Conservation (phyloP, 2,797 vertebrate species). For the Clamator glandarius region DNA sequence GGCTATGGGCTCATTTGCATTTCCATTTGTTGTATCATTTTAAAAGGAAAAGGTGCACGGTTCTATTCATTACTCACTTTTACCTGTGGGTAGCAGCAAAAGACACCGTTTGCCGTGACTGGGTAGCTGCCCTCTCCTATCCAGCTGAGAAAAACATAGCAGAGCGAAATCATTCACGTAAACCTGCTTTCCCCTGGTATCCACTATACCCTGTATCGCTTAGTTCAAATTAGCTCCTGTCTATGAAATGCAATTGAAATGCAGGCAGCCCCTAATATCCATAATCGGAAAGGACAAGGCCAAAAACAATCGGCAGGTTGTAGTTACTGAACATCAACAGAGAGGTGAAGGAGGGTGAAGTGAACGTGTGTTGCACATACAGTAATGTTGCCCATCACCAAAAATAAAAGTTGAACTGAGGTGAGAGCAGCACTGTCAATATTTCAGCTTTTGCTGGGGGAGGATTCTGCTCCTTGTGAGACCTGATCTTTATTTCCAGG, state of each 20-base stretch:
- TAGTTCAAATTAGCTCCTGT: not conserved
- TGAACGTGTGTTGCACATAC: not conserved
- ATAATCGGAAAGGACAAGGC: not conserved
- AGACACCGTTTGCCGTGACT: slow-evolving; percentile 36
- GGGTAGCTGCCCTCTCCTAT: not conserved
- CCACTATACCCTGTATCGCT: not conserved
- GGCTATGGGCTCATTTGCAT: not conserved
- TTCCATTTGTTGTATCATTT: not conserved
- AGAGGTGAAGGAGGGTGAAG: not conserved
- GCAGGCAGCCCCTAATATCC: not conserved
- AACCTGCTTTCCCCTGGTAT: not conserved
- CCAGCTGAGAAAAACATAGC: not conserved
- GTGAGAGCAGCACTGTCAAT: slow-evolving; percentile 13
- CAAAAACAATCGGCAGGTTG: not conserved
- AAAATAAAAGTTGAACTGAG: slow-evolving; percentile 9
- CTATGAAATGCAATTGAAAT: not conserved
- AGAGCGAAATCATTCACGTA: not conserved
- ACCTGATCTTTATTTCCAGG: slow-evolving; percentile 8
- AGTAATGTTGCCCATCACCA: not conserved
- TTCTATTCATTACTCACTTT: slow-evolving; percentile 43
- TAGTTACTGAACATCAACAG: not conserved
- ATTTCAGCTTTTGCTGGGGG: not conserved
- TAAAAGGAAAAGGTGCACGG: not conserved
- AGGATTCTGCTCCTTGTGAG: slow-evolving; percentile 7
- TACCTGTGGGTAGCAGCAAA: slow-evolving; percentile 70